Base-by-base conservation (phyloP, 1,140 invertebrate species). In the Leptonema lineaticorne region DNA sequence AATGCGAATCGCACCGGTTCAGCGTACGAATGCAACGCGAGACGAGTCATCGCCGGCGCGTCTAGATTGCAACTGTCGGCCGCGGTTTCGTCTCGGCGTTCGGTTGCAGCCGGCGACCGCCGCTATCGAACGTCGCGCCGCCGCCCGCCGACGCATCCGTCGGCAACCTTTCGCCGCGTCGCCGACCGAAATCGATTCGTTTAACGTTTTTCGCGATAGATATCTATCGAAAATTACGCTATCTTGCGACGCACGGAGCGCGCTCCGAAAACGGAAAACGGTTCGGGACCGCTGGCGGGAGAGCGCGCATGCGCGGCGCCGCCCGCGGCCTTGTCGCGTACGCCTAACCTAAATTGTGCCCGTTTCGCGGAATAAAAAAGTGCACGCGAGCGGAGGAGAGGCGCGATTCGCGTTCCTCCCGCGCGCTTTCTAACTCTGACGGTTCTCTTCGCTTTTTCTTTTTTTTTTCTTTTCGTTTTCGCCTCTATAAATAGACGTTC, bases 351-450 rank as follows among this genome's bases (percentile, higher is more conserved):
- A 53, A 53, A 53, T 53, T 53, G 50, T 22, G 24, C 50, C 11
- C 11, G 27, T 53, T 53, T 53, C 50, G 50, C 50, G 50, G 50
- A 53, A 53, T 53, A 53, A 53, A 53, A n/a, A 53, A 53, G 50
- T 53, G 50, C 50, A 53, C 22, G 50, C 27, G 16, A 9, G 37
- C 37, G 14, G n/a, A 9, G 37, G 4, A 4, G 37, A 53, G 50
- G 22, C 50, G 11, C 46, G 11, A 4, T 20, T 4, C 46, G 8
- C 18, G 14, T 6, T 33, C 29, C 11, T 11, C 5, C 29, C 37
- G 37, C 3, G 14, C 11, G 16, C 37, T 5, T 11, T 33, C 5
- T 11, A 33, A 33, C 11, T 11, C 30, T 11, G 30, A 11, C 11
- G 5, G 30, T 33, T 6, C 5, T 33, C 30, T 5, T 33, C 30